phyloP scores from a whole-genome alignment of 1,140 invertebrate species.

The Drosophila carrolli region DNA sequence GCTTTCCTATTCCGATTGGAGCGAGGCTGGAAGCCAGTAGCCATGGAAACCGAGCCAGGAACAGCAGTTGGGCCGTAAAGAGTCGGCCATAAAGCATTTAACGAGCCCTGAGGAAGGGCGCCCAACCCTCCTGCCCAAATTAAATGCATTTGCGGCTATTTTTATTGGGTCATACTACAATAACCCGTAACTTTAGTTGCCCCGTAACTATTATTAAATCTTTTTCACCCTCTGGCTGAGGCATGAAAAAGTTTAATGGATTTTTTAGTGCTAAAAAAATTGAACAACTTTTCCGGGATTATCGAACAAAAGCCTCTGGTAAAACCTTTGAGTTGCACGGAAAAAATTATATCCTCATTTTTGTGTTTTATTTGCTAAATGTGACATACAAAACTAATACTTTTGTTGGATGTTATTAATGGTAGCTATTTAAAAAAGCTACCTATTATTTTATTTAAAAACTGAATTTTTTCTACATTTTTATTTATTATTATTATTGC shows the following conservation, averaged over 20 bases:
- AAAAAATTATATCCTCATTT: neutral
- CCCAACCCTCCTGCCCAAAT: constrained; percentile 6
- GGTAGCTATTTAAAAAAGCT: too few relatives aligned
- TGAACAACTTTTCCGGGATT: constrained; percentile 20
- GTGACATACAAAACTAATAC: too few relatives aligned
- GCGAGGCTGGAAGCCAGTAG: constrained; percentile 15
- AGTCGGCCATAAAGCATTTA: constrained; percentile 54
- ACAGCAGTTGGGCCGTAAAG: constrained; percentile 38
- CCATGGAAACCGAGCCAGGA: neutral
- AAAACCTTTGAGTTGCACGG: neutral
- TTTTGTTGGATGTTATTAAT: too few relatives aligned
- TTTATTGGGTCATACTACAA: constrained; percentile 38
- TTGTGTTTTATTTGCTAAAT: too few relatives aligned
- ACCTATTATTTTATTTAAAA: too few relatives aligned
- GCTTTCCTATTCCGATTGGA: constrained; percentile 38
- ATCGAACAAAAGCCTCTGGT: neutral
- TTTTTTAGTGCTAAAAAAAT: constrained; percentile 22
- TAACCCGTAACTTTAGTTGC: constrained; percentile 15
- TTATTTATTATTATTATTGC: too few relatives aligned
- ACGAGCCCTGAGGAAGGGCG: constrained; percentile 27
- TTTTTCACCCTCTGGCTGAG: neutral
- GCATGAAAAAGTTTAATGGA: constrained; percentile 32
- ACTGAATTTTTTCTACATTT: too few relatives aligned
- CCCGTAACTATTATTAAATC: constrained; percentile 32
- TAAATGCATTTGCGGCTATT: constrained; percentile 40